Evolutionary conservation across 2,797 vertebrate genomes (phyloP).

Genomic region (Artibeus jamaicensis): DNA sequence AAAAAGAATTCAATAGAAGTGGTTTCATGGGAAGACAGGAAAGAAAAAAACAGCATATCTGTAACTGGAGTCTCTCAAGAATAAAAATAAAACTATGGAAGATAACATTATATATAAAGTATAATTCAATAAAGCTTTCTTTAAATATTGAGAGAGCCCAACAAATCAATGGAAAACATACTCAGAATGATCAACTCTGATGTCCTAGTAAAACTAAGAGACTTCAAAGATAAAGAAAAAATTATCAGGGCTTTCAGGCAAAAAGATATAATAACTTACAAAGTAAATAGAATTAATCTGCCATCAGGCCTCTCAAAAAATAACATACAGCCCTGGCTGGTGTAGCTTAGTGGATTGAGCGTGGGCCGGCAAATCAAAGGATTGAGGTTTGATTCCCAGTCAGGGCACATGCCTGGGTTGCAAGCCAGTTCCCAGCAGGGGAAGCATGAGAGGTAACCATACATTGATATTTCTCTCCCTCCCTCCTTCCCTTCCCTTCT

Average conservation of each 20-base stretch:
- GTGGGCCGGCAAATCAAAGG: no score
- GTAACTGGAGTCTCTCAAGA: not conserved
- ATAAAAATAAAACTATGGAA: not conserved
- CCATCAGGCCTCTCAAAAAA: not conserved
- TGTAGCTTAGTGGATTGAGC: no score
- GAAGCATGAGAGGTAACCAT: no score
- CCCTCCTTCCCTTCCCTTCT: no score
- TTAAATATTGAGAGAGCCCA: not conserved
- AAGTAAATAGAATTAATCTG: slow-evolving; percentile 13
- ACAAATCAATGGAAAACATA: not conserved
- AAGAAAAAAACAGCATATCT: not conserved
- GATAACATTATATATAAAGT: not conserved
- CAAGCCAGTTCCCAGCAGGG: no score
- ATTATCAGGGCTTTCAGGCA: not conserved
- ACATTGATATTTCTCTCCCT: no score
- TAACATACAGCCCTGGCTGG: not conserved
- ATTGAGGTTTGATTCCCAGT: no score
- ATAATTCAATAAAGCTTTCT: not conserved
- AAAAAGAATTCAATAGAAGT: not conserved
- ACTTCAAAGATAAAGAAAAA: slow-evolving; percentile 20
- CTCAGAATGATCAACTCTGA: not conserved
- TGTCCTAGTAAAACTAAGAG: not conserved
- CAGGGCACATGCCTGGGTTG: no score
- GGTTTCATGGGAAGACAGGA: not conserved
- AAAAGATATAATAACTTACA: slow-evolving; percentile 28